phyloP scores from a whole-genome alignment of 2,888 invertebrate species.

The Diarsia mendica region DNA sequence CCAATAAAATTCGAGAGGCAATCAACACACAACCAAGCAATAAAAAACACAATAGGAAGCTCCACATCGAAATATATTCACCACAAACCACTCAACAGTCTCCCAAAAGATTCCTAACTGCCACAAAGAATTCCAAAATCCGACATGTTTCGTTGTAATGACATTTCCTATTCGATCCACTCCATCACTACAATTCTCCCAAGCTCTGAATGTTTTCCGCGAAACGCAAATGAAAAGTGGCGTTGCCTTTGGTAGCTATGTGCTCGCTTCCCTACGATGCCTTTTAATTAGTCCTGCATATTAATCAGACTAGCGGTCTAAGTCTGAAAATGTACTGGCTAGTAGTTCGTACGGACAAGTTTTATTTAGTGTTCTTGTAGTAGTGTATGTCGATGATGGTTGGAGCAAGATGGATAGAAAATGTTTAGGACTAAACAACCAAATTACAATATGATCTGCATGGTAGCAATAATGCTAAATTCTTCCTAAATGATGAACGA shows the following conservation, averaged over 20 bases:
- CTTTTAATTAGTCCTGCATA: slow-evolving; percentile 78
- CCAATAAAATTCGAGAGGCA: background rate
- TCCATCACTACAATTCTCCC: slow-evolving; percentile 36
- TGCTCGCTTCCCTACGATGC: slow-evolving; percentile 64
- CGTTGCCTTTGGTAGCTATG: slow-evolving; percentile 58
- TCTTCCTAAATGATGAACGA: no score
- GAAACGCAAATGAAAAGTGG: slow-evolving; percentile 66
- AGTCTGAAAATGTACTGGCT: slow-evolving; percentile 62
- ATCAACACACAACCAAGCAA: slow-evolving; percentile 4
- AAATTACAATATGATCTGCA: no score
- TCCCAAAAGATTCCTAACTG: slow-evolving; percentile 37
- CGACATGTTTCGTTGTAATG: slow-evolving; percentile 40
- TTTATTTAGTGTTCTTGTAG: slow-evolving; percentile 17
- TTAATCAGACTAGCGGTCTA: slow-evolving; percentile 73
- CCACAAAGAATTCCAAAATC: slow-evolving; percentile 15
- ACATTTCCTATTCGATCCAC: slow-evolving; percentile 36
- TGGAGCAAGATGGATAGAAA: no score
- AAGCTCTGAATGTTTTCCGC: slow-evolving; percentile 59
- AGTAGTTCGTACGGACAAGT: slow-evolving; percentile 33
- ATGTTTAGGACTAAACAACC: no score
- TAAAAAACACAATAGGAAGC: slow-evolving; percentile 6
- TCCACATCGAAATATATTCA: background rate
- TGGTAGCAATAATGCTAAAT: no score
- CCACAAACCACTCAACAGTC: slow-evolving; percentile 18
- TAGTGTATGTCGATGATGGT: background rate